These are phyloP conservation scores for Euwallacea fornicatus DNA, from an alignment of 1,140 invertebrate genomes.

Conservation along the genomic window DNA sequence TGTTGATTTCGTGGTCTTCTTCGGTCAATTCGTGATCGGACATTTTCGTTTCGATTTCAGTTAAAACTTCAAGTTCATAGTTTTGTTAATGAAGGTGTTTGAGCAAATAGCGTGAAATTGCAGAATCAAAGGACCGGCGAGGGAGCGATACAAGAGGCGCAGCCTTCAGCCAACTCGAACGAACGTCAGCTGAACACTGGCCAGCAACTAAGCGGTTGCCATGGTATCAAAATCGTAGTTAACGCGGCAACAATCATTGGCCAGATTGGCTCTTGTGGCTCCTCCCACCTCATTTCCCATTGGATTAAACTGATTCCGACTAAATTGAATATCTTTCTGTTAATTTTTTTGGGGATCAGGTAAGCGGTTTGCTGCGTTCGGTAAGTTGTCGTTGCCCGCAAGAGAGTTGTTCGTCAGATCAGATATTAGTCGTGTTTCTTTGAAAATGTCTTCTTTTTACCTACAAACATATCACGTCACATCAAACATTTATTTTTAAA, in stretches of 20 bases:
- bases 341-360: conserved; percentile 51
- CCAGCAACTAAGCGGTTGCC: conserved; percentile 49
- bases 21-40: conserved; percentile 53
- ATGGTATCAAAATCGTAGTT: conserved; percentile 50
- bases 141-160: conserved; percentile 4
- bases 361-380: conserved; percentile 44
- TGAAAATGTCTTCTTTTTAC: too few species aligned
- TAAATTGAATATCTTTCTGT: conserved; percentile 55
- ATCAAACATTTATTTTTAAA: too few species aligned
- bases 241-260: conserved; percentile 49
- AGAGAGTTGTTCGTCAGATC: neutral
- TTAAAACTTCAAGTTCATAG: neutral
- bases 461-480: too few species aligned
- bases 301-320: conserved; percentile 54
- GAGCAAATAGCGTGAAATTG: neutral
- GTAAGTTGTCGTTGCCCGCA: conserved; percentile 30
- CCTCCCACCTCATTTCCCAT: conserved; percentile 50
- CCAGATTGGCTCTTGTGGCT: conserved; percentile 46
- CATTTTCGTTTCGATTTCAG: conserved; percentile 39
- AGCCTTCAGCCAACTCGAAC: conserved; percentile 24
- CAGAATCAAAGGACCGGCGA: conserved; percentile 10
- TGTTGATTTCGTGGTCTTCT: conserved; percentile 54
- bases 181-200: conserved; percentile 46
- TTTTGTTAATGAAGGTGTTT: conserved; percentile 7
- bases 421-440: too few species aligned